Evolutionary conservation across 2,888 invertebrate genomes (phyloP), one percentile per base, ranked within the genome.

Genomic region (Phorcus lineatus): DNA sequence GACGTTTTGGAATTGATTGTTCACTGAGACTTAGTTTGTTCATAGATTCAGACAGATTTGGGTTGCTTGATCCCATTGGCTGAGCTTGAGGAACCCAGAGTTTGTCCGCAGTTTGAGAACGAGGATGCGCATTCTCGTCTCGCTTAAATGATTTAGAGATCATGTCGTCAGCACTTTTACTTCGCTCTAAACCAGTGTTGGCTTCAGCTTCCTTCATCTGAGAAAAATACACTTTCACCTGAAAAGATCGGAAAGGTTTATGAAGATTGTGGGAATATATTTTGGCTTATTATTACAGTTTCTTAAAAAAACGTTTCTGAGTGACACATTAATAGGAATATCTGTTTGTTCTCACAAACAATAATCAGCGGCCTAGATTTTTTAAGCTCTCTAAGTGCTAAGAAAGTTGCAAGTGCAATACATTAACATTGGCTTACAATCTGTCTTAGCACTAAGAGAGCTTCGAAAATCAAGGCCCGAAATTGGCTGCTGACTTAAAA

Each of bases 161-260:
- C 80, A 87, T 81, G 75, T 87, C 84, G 74, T 87, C 87, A 17
- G 86, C 86, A 82, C 87, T 87, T 70, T 83, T 84, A 80, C 87
- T 87, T 11, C 86, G 55, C 40, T 86, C 85, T 16, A 85, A 79
- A 55, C 62, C 77, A 3, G 79, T 80, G 57, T 52, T 77, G 11
- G 78, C 77, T 9, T 82, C 82, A 6, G 78, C 19, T 40, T 85
- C 82, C 28, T 80, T 81, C 85, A 84, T 85, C 22, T 81, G 70
- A 62, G 83, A 80, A 28, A 88, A 88, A 81, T 85, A 86, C 22
- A 88, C 80, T 74, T 85, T 85, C 40, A 88, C 86, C 88, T 88
- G 79, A 9, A 78, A 78, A 55, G 24, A 24, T 4, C n/a, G 9
- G 19, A 24, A 19, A 57, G 19, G 57, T 57, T 55, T 55, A 11